These are phyloP conservation scores for Vanessa cardui DNA, from an alignment of 2,888 invertebrate species.

Conservation along the genomic window DNA sequence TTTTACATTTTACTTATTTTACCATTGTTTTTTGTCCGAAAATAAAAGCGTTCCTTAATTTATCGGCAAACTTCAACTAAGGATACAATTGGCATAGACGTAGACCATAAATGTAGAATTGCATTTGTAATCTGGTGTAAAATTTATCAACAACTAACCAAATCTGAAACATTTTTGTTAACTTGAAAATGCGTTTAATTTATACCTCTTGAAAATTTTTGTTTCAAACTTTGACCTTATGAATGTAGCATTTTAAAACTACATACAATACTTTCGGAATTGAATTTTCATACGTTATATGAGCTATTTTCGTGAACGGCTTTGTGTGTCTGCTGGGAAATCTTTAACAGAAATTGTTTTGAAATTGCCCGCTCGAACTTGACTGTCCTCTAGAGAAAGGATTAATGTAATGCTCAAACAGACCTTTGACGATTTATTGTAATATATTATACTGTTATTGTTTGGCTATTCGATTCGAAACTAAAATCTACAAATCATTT, in stretches of 20 bases:
- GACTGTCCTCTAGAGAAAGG: slow-evolving; percentile 41
- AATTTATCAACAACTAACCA: too few species aligned
- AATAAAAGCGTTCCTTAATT: too few species aligned
- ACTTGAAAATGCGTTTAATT: background rate
- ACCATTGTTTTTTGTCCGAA: too few species aligned
- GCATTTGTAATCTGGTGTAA: too few species aligned
- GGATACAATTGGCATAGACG: too few species aligned
- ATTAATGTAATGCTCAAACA: slow-evolving; percentile 38
- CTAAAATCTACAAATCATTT: background rate
- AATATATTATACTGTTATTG: slow-evolving; percentile 3
- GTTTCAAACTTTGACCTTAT: background rate
- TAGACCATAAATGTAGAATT: too few species aligned
- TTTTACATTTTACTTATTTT: too few species aligned
- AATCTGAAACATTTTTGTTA: background rate
- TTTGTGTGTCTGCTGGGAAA: slow-evolving; percentile 57
- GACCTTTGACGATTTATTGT: slow-evolving; percentile 12
- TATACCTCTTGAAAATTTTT: background rate
- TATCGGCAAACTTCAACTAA: too few species aligned
- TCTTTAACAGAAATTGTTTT: slow-evolving; percentile 74
- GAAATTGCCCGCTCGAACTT: slow-evolving; percentile 71
- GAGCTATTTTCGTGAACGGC: slow-evolving; percentile 49
- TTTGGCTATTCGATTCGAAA: background rate
- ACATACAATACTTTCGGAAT: slow-evolving; percentile 42
- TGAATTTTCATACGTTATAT: slow-evolving; percentile 48
- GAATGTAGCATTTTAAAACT: slow-evolving; percentile 8